Evolutionary conservation across 2,888 invertebrate genomes (phyloP).

Genomic region (Drosophila pseudotalamancana): DNA sequence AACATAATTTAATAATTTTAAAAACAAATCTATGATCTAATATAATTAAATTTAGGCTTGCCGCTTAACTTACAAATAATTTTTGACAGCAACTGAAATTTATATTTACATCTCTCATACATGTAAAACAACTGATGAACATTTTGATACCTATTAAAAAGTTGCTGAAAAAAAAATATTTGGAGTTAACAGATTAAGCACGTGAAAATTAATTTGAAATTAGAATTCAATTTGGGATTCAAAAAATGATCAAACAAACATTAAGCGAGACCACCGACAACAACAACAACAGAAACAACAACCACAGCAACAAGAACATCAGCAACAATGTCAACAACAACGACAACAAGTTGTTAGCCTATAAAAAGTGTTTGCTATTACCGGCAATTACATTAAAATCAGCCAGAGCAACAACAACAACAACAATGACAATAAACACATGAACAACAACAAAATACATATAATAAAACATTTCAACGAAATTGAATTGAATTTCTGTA

Average conservation of each 20-base stretch:
- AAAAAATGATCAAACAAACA: conserved; percentile 49
- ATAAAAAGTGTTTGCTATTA: conserved; percentile 62
- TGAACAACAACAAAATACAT: conserved; percentile 49
- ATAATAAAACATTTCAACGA: conserved; percentile 67
- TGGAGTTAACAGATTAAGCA: conserved; percentile 1
- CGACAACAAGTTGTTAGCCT: conserved; percentile 55
- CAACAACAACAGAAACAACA: conserved; percentile 5
- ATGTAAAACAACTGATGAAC: background rate
- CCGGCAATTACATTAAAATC: conserved; percentile 71
- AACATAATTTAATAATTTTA: too few species aligned
- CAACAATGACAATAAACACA: conserved; percentile 24
- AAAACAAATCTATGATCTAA: too few species aligned
- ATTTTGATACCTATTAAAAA: background rate
- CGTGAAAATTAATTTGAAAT: conserved; percentile 48
- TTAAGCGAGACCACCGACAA: conserved; percentile 34
- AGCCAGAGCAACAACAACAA: conserved; percentile 30
- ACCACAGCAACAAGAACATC: conserved; percentile 3
- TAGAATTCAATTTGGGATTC: conserved; percentile 53
- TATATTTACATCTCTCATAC: background rate
- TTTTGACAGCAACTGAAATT: background rate
- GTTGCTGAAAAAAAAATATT: background rate
- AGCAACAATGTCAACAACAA: conserved; percentile 7
- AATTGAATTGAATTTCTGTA: conserved; percentile 64
- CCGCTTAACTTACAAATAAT: too few species aligned
- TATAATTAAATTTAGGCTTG: too few species aligned